A percentile compares a stretch with the other conserved stretches of the same genome.
These are phyloP conservation scores for Alsophila aescularia DNA, from an alignment of 2,888 invertebrate genomes.

Conservation along the genomic window DNA sequence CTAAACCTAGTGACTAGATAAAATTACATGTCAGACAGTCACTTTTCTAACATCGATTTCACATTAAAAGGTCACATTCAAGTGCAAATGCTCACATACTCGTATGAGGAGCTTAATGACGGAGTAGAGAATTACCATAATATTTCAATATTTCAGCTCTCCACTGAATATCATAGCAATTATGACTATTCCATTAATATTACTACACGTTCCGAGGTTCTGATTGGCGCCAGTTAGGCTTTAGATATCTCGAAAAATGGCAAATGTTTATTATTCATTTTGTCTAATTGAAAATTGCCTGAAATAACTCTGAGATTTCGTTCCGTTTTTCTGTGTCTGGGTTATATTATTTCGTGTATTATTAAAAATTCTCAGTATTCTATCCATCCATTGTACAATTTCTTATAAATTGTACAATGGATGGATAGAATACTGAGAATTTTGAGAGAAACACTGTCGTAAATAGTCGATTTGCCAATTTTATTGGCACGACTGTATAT, in stretches of 20 bases:
- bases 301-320: background rate
- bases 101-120: conserved; percentile 17
- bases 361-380: no score
- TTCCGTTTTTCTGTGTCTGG: background rate
- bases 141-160: conserved; percentile 47
- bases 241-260: background rate
- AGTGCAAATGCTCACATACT: conserved; percentile 16
- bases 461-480: no score
- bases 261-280: background rate
- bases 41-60: conserved; percentile 9
- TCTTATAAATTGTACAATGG: no score
- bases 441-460: no score
- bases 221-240: background rate
- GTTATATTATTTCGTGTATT: background rate
- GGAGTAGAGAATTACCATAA: conserved; percentile 42
- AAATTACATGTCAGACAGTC: background rate
- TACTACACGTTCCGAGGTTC: background rate
- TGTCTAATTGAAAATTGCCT: conserved; percentile 2
- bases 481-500: no score
- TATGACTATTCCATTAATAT: conserved; percentile 32
- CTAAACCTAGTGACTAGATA: background rate
- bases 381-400: no score
- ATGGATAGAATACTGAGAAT: no score
- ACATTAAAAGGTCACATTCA: conserved; percentile 9
- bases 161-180: conserved; percentile 26